These are phyloP conservation scores for Origma solitaria DNA, from an alignment of 2,113 vertebrate species.

Conservation along the genomic window DNA sequence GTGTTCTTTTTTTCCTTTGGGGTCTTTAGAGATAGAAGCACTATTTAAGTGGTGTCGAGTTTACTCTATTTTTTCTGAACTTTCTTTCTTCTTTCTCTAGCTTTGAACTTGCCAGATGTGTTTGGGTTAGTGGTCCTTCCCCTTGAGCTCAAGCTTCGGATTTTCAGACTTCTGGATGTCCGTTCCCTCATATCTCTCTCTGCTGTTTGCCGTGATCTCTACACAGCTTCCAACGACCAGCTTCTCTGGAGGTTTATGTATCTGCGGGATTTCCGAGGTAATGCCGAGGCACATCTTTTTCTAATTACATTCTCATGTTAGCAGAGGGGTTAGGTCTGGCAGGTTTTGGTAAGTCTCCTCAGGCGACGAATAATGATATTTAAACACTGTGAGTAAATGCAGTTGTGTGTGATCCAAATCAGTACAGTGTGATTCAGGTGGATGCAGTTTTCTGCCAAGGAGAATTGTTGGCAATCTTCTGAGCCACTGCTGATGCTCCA, in stretches of 20 bases:
- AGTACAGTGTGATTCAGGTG: not conserved
- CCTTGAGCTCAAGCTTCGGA: conserved; percentile 85
- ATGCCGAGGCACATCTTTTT: not conserved
- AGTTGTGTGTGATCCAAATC: not conserved
- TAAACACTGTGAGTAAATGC: not conserved
- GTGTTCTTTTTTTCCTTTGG: not conserved
- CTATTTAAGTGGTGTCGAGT: accelerated
- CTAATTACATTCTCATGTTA: not conserved
- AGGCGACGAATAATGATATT: not conserved
- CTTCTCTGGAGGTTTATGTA: conserved; percentile 90
- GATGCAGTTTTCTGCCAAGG: not conserved
- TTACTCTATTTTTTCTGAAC: not conserved
- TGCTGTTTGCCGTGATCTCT: conserved; percentile 77
- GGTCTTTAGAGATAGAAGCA: not conserved
- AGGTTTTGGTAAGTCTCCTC: not conserved
- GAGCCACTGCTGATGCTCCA: not conserved
- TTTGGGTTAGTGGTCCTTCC: conserved; percentile 90
- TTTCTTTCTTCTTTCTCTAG: conserved; percentile 65
- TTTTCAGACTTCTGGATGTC: conserved; percentile 86
- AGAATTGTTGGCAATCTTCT: not conserved
- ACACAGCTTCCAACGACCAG: conserved; percentile 74
- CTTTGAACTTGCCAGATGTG: conserved; percentile 85
- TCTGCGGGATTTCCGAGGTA: conserved; percentile 85
- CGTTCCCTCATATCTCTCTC: conserved; percentile 80
- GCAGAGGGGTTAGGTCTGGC: not conserved